Conservation (phyloP, 53 echinoderm and acorn worm species). For the Patiria pectinifera region DNA sequence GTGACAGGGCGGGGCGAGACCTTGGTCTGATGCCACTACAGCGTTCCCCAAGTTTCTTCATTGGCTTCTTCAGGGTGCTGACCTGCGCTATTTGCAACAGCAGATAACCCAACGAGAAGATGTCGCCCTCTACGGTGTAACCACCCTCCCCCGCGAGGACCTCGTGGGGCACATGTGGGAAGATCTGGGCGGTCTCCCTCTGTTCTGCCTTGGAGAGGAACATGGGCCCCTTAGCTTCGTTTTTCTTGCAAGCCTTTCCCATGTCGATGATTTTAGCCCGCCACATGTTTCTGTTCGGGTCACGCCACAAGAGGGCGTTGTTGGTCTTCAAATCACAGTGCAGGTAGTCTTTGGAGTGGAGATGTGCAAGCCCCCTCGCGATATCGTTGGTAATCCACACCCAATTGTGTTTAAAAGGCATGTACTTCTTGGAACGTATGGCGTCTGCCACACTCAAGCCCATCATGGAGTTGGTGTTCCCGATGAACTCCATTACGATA, state of each 20-base stretch:
- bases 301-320: conserved; percentile 48
- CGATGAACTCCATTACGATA: conserved; percentile 32
- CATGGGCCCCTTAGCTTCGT: conserved; percentile 19
- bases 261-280: conserved; percentile 63
- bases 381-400: conserved; percentile 41
- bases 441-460: not conserved
- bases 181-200: not conserved
- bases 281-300: conserved; percentile 14
- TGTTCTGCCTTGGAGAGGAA: not conserved
- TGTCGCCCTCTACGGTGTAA: conserved; percentile 50
- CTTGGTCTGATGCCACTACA: not conserved
- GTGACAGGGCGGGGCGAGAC: conserved; percentile 10
- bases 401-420: conserved; percentile 32
- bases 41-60: conserved; percentile 17
- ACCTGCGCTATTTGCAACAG: conserved; percentile 32
- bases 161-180: conserved; percentile 47
- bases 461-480: conserved; percentile 7
- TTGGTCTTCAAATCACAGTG: conserved; percentile 64
- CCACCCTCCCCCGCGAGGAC: conserved; percentile 13
- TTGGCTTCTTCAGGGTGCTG: not conserved
- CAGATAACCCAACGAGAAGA: conserved; percentile 39
- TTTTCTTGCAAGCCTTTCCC: conserved; percentile 12
- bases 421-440: not conserved
- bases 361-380: conserved; percentile 24
- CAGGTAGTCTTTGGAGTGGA: conserved; percentile 37